A percentile compares a stretch with the other conserved stretches of the same genome.
These are phyloP conservation scores for Ectemnius continuus DNA, from an alignment of 2,888 invertebrate genomes.

Conservation along the genomic window DNA sequence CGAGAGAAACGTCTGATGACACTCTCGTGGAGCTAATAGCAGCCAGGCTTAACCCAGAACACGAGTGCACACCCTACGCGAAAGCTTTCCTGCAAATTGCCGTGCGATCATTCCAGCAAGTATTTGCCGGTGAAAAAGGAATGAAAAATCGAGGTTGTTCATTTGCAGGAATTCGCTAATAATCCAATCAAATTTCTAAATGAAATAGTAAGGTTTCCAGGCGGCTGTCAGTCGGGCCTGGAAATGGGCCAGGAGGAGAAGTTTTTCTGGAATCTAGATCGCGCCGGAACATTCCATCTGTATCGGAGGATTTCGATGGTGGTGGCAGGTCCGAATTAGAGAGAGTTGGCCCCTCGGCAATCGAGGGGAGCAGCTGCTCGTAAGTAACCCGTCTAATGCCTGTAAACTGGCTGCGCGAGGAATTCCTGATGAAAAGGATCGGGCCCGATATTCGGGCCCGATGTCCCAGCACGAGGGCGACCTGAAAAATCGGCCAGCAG, in stretches of 20 bases:
- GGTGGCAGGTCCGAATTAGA: constrained; percentile 6
- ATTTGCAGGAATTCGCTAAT: too few species aligned
- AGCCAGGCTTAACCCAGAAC: constrained; percentile 37
- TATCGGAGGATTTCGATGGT: not conserved
- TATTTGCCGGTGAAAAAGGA: not conserved
- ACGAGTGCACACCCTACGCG: constrained; percentile 10
- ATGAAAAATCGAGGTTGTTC: not conserved
- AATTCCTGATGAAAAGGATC: constrained; percentile 44
- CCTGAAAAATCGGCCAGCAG: constrained; percentile 57
- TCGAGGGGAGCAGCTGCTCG: constrained; percentile 25
- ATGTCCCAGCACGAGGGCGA: constrained; percentile 44
- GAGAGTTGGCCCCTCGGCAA: constrained; percentile 12
- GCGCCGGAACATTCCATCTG: not conserved
- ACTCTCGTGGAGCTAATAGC: constrained; percentile 24
- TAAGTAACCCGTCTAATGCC: constrained; percentile 40
- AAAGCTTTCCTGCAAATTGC: constrained; percentile 33
- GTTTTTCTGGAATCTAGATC: constrained; percentile 4
- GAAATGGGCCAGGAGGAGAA: not conserved
- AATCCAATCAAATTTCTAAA: too few species aligned
- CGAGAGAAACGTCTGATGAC: constrained; percentile 36
- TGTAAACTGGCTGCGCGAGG: constrained; percentile 23
- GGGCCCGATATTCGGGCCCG: constrained; percentile 15
- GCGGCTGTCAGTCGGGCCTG: not conserved
- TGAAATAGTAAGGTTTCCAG: too few species aligned
- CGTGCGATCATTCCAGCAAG: not conserved